Conservation (phyloP, 2,888 invertebrate species). For the Ichneumon xanthorius region DNA sequence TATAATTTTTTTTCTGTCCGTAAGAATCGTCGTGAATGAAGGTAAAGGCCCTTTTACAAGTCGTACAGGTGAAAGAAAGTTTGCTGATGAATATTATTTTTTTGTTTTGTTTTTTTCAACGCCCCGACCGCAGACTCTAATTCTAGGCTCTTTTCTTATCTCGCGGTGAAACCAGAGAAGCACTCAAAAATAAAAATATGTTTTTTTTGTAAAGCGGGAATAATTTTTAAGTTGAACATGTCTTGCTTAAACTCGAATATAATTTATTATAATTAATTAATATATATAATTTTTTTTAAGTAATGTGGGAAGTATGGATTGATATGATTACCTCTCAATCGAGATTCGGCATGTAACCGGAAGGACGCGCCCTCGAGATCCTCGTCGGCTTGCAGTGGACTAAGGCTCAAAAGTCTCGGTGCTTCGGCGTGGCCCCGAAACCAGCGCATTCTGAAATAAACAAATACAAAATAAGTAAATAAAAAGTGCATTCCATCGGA, state of each 20-base stretch:
- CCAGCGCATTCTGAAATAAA: conserved; percentile 88
- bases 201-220: not conserved
- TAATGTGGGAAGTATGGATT: not conserved
- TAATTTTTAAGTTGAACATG: too few species aligned
- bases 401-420: conserved; percentile 89
- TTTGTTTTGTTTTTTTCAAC: too few species aligned
- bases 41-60: too few species aligned
- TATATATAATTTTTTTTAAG: not conserved
- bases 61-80: too few species aligned
- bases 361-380: conserved; percentile 81
- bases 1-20: too few species aligned
- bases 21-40: too few species aligned
- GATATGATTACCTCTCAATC: conserved; percentile 84
- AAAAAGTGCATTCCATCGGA: not conserved
- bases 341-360: conserved; percentile 79
- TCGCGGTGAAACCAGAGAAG: too few species aligned
- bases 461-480: conserved; percentile 21
- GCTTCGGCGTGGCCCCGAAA: conserved; percentile 89
- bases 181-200: not conserved
- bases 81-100: too few species aligned
- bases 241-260: not conserved
- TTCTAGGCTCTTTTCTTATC: too few species aligned
- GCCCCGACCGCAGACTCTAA: too few species aligned
- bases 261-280: not conserved
- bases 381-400: conserved; percentile 86